Conservation (phyloP, 2,888 invertebrate species). For the Clunio marinus region DNA sequence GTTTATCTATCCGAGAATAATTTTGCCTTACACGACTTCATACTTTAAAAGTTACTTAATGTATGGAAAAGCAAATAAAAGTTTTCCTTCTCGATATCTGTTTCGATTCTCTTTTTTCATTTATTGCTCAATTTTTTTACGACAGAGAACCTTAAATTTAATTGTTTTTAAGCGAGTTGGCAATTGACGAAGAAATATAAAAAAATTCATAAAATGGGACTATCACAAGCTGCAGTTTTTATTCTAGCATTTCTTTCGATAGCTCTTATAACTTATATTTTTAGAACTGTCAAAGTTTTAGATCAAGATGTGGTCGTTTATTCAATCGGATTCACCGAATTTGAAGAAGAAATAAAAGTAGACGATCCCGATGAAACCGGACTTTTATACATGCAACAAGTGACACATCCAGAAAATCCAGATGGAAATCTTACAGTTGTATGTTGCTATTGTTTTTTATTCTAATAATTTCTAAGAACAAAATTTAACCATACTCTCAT, state of each 20-base stretch:
- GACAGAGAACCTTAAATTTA: no score
- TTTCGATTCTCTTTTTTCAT: no score
- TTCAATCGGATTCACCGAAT: slow-evolving; percentile 11
- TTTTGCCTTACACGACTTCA: no score
- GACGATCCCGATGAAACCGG: neutral
- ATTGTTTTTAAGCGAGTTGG: neutral
- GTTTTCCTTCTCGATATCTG: no score
- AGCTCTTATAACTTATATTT: no score
- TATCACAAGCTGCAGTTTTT: neutral
- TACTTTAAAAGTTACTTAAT: no score
- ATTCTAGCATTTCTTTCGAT: neutral
- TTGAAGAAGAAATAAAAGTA: neutral
- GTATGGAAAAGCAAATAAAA: no score
- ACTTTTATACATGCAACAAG: slow-evolving; percentile 12
- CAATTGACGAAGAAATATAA: neutral
- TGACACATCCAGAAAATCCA: neutral
- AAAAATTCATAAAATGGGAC: neutral
- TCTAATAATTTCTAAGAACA: no score
- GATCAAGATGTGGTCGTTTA: slow-evolving; percentile 21
- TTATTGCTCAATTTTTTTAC: no score
- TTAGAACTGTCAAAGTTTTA: neutral
- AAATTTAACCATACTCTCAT: no score
- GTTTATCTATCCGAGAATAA: no score
- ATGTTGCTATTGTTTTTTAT: no score
- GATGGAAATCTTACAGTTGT: slow-evolving; percentile 15